These are phyloP conservation scores for Odontamblyopus rebecca DNA, from an alignment of 2,797 vertebrate species.

Conservation along the genomic window DNA sequence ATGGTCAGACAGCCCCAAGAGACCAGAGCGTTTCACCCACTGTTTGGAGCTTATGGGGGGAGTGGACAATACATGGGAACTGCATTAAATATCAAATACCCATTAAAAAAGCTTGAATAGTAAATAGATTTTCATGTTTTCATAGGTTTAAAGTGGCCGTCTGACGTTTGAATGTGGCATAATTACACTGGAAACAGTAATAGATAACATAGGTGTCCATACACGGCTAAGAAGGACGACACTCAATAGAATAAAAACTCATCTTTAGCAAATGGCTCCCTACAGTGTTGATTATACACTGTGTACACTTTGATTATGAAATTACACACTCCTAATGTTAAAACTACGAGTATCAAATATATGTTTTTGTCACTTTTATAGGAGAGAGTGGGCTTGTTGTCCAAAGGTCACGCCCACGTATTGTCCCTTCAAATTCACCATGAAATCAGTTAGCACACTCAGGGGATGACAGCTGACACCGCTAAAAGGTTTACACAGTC, in stretches of 20 bases:
- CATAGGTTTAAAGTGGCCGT: conserved; percentile 43
- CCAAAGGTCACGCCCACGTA: conserved; percentile 32
- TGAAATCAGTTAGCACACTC: conserved; percentile 64
- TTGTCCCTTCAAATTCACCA: conserved; percentile 60
- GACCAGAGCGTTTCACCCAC: conserved; percentile 54
- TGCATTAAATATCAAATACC: conserved; percentile 67
- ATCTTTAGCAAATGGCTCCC: conserved; percentile 29
- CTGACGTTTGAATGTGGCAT: conserved; percentile 46
- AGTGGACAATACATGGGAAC: conserved; percentile 65
- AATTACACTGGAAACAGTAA: conserved; percentile 62
- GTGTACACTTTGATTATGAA: conserved; percentile 42
- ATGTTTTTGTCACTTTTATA: conserved; percentile 33
- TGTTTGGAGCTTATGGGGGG: conserved; percentile 62
- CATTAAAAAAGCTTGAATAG: conserved; percentile 57
- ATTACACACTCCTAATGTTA: conserved; percentile 30
- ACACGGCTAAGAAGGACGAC: conserved; percentile 51
- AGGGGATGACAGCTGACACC: conserved; percentile 12
- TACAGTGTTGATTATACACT: conserved; percentile 32
- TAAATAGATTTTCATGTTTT: conserved; percentile 64
- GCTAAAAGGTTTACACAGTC: not conserved
- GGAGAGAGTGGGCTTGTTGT: conserved; percentile 5
- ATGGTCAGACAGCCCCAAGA: conserved; percentile 53
- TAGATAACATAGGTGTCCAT: conserved; percentile 60
- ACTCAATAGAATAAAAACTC: conserved; percentile 16
- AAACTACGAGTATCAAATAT: conserved; percentile 31